A percentile compares a stretch with the other conserved stretches of the same genome.
phyloP scores from a whole-genome alignment of 1,140 invertebrate genomes.

The Trichogramma pretiosum region DNA sequence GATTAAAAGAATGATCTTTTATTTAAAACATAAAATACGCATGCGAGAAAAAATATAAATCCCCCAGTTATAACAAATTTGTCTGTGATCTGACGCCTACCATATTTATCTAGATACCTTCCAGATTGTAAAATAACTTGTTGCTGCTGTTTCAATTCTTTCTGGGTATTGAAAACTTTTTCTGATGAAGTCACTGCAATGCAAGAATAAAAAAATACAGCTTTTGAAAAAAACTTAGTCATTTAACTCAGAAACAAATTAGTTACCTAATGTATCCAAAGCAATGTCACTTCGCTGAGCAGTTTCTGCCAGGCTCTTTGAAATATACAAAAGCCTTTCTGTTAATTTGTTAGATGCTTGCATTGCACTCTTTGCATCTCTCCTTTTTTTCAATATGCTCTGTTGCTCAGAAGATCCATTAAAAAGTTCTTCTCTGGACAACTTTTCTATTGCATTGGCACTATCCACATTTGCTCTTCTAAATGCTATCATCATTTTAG shows the following conservation, averaged over 20 bases:
- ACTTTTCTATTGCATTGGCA: conserved; percentile 65
- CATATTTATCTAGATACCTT: conserved; percentile 89
- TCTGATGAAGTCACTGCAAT: conserved; percentile 44
- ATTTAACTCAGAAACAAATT: conserved; percentile 8
- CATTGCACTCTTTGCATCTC: conserved; percentile 54
- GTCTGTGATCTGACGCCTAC: conserved; percentile 86
- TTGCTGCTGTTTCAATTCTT: conserved; percentile 78
- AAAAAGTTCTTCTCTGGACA: conserved; percentile 60
- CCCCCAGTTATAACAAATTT: conserved; percentile 85
- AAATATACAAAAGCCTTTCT: conserved; percentile 75
- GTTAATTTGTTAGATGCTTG: conserved; percentile 66
- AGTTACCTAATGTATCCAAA: conserved; percentile 66
- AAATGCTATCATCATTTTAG: conserved; percentile 62
- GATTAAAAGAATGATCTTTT: conserved; percentile 69
- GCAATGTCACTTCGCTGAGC: conserved; percentile 78
- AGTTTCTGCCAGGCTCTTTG: conserved; percentile 74
- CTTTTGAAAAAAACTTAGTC: conserved; percentile 5
- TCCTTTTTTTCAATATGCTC: conserved; percentile 53
- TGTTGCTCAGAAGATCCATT: conserved; percentile 49
- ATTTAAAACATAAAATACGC: conserved; percentile 84
- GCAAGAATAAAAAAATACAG: conserved; percentile 2
- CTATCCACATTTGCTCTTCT: conserved; percentile 67
- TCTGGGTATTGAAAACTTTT: conserved; percentile 60
- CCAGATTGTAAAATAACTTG: conserved; percentile 79
- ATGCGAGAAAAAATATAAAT: conserved; percentile 84